Conservation (phyloP, 2,888 invertebrate species). For the Folsomia manolachei region DNA sequence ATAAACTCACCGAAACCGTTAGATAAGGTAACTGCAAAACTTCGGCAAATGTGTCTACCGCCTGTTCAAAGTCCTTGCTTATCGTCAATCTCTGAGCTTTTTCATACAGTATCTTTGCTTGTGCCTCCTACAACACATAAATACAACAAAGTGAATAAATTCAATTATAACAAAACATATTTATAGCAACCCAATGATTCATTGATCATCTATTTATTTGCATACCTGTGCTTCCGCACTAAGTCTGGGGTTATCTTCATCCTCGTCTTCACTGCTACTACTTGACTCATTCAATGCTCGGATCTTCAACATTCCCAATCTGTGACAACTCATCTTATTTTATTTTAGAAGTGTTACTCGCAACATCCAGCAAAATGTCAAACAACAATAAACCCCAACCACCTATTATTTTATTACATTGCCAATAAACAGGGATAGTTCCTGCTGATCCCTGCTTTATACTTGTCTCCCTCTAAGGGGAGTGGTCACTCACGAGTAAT, state of each 20-base stretch:
- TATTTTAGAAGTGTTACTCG: too few species aligned
- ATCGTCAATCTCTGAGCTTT: constrained; percentile 70
- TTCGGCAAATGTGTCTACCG: constrained; percentile 66
- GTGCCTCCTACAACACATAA: constrained; percentile 70
- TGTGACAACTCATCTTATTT: neutral
- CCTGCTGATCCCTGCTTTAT: too few species aligned
- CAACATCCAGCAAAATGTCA: too few species aligned
- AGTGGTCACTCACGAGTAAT: too few species aligned
- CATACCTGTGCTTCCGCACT: constrained; percentile 59
- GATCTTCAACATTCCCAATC: constrained; percentile 56
- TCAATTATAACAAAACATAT: too few species aligned
- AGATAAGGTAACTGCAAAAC: constrained; percentile 56
- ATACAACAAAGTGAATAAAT: too few species aligned
- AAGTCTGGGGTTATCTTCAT: constrained; percentile 59
- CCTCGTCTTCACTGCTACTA: constrained; percentile 59
- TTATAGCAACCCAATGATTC: too few species aligned
- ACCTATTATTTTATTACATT: too few species aligned
- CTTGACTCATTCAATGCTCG: constrained; percentile 65
- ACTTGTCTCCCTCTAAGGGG: too few species aligned
- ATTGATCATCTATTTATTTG: neutral
- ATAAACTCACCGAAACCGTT: constrained; percentile 42
- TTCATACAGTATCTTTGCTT: constrained; percentile 74
- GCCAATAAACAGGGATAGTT: too few species aligned
- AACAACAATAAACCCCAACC: too few species aligned
- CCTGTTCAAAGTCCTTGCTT: constrained; percentile 63